These are phyloP conservation scores for Xylota segnis DNA, from an alignment of 2,888 invertebrate genomes.

Conservation along the genomic window DNA sequence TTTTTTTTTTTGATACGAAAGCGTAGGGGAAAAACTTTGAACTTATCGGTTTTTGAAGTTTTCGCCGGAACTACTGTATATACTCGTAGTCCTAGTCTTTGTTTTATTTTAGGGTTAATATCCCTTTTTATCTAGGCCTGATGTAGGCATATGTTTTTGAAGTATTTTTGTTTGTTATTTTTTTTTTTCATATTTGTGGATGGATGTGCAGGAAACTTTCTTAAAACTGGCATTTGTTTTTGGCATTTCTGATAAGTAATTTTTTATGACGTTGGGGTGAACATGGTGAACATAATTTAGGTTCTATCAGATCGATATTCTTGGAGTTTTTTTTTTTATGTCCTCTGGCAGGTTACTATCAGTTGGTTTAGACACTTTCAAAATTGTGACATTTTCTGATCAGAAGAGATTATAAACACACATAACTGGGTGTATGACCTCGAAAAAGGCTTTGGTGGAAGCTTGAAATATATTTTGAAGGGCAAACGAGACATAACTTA, in stretches of 20 bases:
- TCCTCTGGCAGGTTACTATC: slow-evolving; percentile 11
- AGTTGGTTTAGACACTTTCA: not conserved
- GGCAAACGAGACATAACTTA: too few relatives aligned
- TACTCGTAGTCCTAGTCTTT: not conserved
- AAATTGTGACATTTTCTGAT: not conserved
- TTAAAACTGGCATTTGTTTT: not conserved
- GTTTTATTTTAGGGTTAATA: slow-evolving; percentile 19
- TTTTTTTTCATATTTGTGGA: slow-evolving; percentile 2
- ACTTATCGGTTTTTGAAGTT: slow-evolving; percentile 49
- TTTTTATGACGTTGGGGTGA: slow-evolving; percentile 12
- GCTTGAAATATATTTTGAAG: too few relatives aligned
- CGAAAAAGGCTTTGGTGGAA: too few relatives aligned
- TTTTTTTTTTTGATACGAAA: not conserved
- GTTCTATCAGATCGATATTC: not conserved
- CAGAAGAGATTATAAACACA: too few relatives aligned
- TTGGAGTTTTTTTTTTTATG: not conserved
- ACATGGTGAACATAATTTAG: not conserved
- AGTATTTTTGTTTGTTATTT: slow-evolving; percentile 9
- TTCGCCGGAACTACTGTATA: not conserved
- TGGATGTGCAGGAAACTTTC: slow-evolving; percentile 2
- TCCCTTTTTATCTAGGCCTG: slow-evolving; percentile 19
- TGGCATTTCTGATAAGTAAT: slow-evolving; percentile 14
- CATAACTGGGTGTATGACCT: too few relatives aligned
- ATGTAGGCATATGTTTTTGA: slow-evolving; percentile 16
- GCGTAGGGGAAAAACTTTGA: slow-evolving; percentile 19